Percentiles rank a stretch among this genome's conserved stretches.
Conservation (phyloP, 2,113 vertebrate genomes). For the Nerophis ophidion region DNA sequence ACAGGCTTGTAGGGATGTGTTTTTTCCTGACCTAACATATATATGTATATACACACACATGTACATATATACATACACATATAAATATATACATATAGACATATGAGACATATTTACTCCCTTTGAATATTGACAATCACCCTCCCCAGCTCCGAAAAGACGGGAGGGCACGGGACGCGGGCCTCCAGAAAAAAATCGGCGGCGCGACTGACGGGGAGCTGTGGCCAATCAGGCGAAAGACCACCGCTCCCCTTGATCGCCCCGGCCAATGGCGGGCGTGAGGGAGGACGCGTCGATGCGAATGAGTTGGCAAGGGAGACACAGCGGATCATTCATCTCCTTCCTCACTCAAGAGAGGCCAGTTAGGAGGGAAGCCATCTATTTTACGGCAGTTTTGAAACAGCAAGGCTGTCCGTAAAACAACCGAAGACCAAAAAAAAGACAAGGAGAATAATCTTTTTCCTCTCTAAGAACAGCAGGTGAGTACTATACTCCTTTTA, state of each 20-base stretch:
- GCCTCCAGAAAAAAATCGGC: not conserved
- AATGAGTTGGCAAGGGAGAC: slow-evolving; percentile 70
- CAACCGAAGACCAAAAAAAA: slow-evolving; percentile 7
- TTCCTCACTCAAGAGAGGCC: slow-evolving; percentile 41
- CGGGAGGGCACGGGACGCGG: slow-evolving; percentile 10
- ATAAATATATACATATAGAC: too few relatives aligned
- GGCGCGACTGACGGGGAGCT: slow-evolving; percentile 33
- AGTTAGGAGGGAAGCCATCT: slow-evolving; percentile 21
- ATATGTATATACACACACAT: too few relatives aligned
- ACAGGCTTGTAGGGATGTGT: too few relatives aligned
- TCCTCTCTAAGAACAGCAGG: slow-evolving; percentile 30
- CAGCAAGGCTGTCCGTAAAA: slow-evolving; percentile 19
- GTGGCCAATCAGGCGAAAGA: slow-evolving; percentile 35
- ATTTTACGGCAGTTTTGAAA: slow-evolving; percentile 36
- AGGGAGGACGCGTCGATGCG: slow-evolving; percentile 48
- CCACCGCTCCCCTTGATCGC: not conserved
- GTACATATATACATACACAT: too few relatives aligned
- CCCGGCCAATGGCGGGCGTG: slow-evolving; percentile 36
- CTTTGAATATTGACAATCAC: not conserved
- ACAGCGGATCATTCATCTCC: slow-evolving; percentile 71
- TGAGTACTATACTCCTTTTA: slow-evolving; percentile 25
- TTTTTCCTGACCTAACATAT: too few relatives aligned
- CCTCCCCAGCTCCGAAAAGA: not conserved
- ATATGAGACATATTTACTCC: not conserved
- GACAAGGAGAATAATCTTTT: slow-evolving; percentile 20